phyloP scores from a whole-genome alignment of 1,140 invertebrate genomes.

The Aphelenchoides fujianensis region DNA sequence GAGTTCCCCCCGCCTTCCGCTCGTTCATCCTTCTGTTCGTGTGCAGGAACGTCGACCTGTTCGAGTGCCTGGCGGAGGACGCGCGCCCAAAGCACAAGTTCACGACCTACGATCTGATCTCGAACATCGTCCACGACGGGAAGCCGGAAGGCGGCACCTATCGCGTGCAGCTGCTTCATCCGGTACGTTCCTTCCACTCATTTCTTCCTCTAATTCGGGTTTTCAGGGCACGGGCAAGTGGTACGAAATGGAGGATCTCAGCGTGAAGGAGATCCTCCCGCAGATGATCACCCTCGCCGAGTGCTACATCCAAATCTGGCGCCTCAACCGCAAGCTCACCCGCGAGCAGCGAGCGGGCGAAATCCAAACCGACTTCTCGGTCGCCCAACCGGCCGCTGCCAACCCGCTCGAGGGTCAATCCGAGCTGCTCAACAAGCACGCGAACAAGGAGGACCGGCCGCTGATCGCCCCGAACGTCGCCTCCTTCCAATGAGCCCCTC shows the following conservation, averaged over 20 bases:
- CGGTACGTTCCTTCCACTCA: conserved; percentile 71
- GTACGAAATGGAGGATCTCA: conserved; percentile 97
- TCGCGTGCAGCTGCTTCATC: conserved; percentile 89
- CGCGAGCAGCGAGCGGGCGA: conserved; percentile 48
- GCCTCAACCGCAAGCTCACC: conserved; percentile 46
- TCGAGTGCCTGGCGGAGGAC: conserved; percentile 76
- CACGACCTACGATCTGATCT: conserved; percentile 89
- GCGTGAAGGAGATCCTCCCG: conserved; percentile 93
- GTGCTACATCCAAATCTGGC: conserved; percentile 81
- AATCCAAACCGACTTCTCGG: conserved; percentile 28
- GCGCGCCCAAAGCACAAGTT: conserved; percentile 70
- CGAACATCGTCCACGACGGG: conserved; percentile 97
- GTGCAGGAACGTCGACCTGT: conserved; percentile 89
- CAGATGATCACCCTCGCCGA: conserved; percentile 99
- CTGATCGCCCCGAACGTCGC: neutral
- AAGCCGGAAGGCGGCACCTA: conserved; percentile 82
- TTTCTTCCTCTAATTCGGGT: neutral
- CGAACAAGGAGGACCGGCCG: neutral
- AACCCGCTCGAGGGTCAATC: conserved; percentile 16
- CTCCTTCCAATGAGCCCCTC: neutral
- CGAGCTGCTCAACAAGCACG: conserved; percentile 7
- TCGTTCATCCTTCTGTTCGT: conserved; percentile 20
- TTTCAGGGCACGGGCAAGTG: conserved; percentile 72
- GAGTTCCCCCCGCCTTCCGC: conserved; percentile 64
- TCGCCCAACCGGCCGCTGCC: neutral